These are phyloP conservation scores for Pseudanteris insignis DNA, from an alignment of 2,888 invertebrate genomes.

Conservation along the genomic window DNA sequence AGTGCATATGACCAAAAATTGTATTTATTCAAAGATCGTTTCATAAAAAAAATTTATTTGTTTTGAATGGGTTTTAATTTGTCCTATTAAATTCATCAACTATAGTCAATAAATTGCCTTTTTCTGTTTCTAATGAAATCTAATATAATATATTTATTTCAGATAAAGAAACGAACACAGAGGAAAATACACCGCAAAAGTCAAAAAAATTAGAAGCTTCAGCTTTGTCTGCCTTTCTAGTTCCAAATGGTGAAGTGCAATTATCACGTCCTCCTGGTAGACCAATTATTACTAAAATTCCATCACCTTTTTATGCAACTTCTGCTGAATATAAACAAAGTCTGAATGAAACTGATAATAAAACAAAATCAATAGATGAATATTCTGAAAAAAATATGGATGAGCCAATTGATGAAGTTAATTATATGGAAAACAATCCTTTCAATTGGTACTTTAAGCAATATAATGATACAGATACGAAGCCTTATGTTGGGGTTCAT, in stretches of 20 bases:
- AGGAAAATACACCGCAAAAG: conserved; percentile 18
- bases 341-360: conserved; percentile 32
- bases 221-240: conserved; percentile 73
- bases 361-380: conserved; percentile 6
- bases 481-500: conserved; percentile 66
- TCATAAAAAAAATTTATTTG: no score
- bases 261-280: conserved; percentile 67
- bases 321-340: conserved; percentile 38
- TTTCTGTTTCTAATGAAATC: no score
- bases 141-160: background rate
- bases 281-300: conserved; percentile 73
- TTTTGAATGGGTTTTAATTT: no score
- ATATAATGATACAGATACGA: conserved; percentile 75
- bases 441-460: conserved; percentile 89
- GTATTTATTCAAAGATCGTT: no score
- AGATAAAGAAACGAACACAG: conserved; percentile 3
- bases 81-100: no score
- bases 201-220: conserved; percentile 65
- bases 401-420: conserved; percentile 60
- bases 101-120: no score
- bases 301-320: conserved; percentile 61
- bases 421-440: conserved; percentile 69
- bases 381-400: conserved; percentile 27
- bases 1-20: no score
- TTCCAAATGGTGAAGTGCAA: conserved; percentile 71